Evolutionary conservation across 2,113 vertebrate genomes (phyloP).

Genomic region (Menura novaehollandiae): DNA sequence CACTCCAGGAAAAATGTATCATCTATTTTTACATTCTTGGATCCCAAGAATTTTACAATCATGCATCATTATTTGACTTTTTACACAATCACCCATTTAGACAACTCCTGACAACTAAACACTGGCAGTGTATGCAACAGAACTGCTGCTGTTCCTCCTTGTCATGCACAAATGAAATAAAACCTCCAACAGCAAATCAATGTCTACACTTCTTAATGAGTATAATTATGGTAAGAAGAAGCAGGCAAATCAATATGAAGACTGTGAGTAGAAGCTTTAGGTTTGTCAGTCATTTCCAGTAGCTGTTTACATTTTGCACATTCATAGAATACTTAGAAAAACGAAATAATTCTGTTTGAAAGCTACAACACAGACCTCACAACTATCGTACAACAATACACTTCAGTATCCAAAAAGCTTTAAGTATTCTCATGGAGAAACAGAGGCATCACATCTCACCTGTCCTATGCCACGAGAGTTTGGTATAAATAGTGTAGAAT

Average conservation of each 20-base stretch:
- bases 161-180: neutral
- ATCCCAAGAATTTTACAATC: neutral
- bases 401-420: neutral
- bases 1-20: neutral
- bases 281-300: neutral
- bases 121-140: neutral
- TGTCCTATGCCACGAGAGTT: constrained; percentile 27
- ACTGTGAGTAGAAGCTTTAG: neutral
- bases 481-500: constrained; percentile 63
- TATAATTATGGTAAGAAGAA: neutral
- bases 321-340: neutral
- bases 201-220: neutral
- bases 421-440: constrained; percentile 2
- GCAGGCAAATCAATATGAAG: neutral
- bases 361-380: neutral
- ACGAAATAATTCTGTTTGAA: neutral
- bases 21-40: neutral
- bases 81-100: neutral
- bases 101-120: neutral
- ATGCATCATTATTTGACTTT: neutral
- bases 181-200: neutral
- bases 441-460: constrained; percentile 39
- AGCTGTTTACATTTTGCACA: neutral
- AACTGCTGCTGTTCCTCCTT: neutral
- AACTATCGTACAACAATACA: neutral